These are phyloP conservation scores for Actinia tenebrosa DNA, from an alignment of 64 coral and sea anemone genomes.

Conservation along the genomic window DNA sequence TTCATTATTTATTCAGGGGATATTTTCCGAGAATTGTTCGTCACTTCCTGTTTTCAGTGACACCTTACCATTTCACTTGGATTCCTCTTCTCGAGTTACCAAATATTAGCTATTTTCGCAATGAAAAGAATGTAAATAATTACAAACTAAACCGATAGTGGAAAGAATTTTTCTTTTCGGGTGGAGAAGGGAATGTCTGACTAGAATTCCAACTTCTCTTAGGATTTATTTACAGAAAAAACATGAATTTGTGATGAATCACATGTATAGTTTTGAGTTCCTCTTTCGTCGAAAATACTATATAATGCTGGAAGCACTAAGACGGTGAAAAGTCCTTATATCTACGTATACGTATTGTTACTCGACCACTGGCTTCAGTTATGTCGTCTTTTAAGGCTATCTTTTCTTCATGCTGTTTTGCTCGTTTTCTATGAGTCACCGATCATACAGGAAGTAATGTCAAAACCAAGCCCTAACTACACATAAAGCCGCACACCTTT, in stretches of 20 bases:
- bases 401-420: background rate
- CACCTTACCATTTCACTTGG: background rate
- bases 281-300: background rate
- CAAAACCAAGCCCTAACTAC: background rate
- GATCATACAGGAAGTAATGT: too few relatives aligned
- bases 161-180: background rate
- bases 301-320: too few relatives aligned
- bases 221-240: too few relatives aligned
- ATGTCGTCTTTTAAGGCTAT: background rate
- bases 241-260: too few relatives aligned
- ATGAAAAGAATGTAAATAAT: background rate
- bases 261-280: too few relatives aligned
- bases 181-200: background rate
- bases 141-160: background rate
- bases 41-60: constrained; percentile 1
- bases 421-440: background rate
- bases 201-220: background rate
- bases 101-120: constrained; percentile 4
- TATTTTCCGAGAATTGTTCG: background rate
- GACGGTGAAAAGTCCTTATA: too few relatives aligned
- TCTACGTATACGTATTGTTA: too few relatives aligned
- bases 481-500: background rate
- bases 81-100: background rate
- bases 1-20: background rate
- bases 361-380: too few relatives aligned